Percentiles rank a stretch among this genome's conserved stretches.
phyloP scores from a whole-genome alignment of 2,888 invertebrate genomes.

The Resseliella maxima region DNA sequence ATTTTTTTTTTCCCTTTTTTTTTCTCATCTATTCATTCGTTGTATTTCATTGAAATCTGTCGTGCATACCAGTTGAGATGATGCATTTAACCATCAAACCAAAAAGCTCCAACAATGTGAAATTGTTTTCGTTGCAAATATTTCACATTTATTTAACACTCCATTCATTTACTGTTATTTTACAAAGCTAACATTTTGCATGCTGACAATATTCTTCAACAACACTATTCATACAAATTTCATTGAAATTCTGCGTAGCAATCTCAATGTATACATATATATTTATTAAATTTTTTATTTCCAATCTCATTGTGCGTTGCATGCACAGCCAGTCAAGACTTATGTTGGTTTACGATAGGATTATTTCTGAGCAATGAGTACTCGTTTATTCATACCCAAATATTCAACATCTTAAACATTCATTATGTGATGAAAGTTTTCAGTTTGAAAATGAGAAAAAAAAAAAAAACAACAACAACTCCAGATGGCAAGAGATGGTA shows the following conservation, averaged over 20 bases:
- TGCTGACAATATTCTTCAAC: not conserved
- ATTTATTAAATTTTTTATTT: not conserved
- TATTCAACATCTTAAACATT: not conserved
- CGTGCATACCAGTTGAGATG: too few relatives aligned
- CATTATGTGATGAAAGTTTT: not conserved
- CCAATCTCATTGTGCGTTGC: too few relatives aligned
- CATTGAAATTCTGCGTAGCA: not conserved
- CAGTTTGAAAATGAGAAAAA: not conserved
- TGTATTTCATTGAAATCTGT: too few relatives aligned
- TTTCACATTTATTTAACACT: not conserved
- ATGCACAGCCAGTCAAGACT: too few relatives aligned
- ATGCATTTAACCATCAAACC: too few relatives aligned
- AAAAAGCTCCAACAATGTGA: not conserved
- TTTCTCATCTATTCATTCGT: too few relatives aligned
- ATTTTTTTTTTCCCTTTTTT: not conserved
- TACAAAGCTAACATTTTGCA: not conserved
- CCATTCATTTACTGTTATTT: not conserved
- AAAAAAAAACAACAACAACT: too few relatives aligned
- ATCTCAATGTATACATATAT: not conserved
- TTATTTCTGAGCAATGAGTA: not conserved
- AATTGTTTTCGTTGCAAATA: slow-evolving; percentile 23
- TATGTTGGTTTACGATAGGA: not conserved
- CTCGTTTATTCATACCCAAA: not conserved
- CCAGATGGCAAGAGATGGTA: too few relatives aligned
- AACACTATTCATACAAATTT: not conserved